These are phyloP conservation scores for Chloroceryle amazona DNA, from an alignment of 2,797 vertebrate genomes.

Conservation along the genomic window DNA sequence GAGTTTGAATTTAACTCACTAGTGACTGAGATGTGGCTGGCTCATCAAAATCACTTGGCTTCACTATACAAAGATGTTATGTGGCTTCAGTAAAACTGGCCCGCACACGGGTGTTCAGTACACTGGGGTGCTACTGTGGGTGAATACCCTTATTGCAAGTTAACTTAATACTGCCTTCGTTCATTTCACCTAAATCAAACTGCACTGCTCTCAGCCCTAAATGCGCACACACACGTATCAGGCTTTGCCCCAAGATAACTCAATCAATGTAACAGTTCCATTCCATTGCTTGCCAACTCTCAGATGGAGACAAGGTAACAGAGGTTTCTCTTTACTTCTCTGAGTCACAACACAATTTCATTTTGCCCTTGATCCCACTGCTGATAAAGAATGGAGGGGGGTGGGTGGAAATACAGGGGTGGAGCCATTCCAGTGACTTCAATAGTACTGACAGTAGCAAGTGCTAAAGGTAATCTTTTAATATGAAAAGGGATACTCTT, in stretches of 20 bases:
- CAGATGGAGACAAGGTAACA: neutral
- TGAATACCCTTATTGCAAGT: neutral
- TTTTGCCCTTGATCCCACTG: neutral
- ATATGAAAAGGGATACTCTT: neutral
- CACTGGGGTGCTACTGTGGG: neutral
- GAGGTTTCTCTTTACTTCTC: neutral
- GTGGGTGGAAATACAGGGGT: neutral
- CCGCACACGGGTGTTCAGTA: neutral
- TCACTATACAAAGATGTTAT: neutral
- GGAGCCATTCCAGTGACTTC: neutral
- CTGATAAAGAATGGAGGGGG: neutral
- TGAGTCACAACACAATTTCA: neutral
- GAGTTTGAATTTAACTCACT: constrained; percentile 43
- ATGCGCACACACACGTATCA: accelerated
- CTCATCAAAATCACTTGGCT: neutral
- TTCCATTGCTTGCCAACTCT: neutral
- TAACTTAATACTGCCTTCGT: neutral
- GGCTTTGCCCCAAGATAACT: neutral
- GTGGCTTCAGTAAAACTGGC: neutral
- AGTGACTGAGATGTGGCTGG: neutral
- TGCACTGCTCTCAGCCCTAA: neutral
- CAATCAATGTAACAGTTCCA: neutral
- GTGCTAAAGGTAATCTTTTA: neutral
- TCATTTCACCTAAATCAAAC: neutral
- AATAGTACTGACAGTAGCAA: neutral